Conservation (phyloP, 2,113 vertebrate genomes). For the Hippocampus abdominalis region DNA sequence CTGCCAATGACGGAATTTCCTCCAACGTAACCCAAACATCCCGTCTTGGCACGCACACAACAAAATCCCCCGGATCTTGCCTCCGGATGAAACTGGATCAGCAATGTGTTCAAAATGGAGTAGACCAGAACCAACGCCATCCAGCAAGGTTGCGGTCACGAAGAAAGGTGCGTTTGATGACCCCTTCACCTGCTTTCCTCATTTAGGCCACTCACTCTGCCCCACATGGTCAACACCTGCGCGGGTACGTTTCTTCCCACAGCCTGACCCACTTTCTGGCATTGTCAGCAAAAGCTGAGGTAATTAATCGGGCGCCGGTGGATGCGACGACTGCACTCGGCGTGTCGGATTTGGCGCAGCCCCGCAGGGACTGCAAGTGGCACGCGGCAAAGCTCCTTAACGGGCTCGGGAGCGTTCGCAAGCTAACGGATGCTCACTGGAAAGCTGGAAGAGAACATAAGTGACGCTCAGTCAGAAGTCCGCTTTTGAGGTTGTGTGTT, state of each 20-base stretch:
- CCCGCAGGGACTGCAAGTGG: conserved; percentile 58
- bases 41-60: conserved; percentile 4
- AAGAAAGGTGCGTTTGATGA: neutral
- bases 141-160: neutral
- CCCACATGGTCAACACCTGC: conserved; percentile 33
- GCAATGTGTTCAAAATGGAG: neutral
- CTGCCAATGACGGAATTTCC: conserved; percentile 54
- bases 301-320: conserved; percentile 55
- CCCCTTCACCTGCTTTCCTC: too few species aligned
- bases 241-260: conserved; percentile 15
- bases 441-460: neutral
- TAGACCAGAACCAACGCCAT: neutral
- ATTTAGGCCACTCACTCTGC: neutral
- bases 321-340: conserved; percentile 49
- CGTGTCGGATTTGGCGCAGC: conserved; percentile 61
- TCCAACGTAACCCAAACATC: conserved; percentile 56
- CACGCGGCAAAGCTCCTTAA: conserved; percentile 39
- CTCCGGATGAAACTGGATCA: conserved; percentile 11
- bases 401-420: neutral
- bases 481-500: too few species aligned
- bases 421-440: neutral
- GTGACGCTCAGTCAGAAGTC: too few species aligned
- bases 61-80: neutral
- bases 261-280: conserved; percentile 40
- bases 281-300: conserved; percentile 40